Base-by-base conservation (phyloP, 2,888 invertebrate species). In the Heterodera filipjevi region DNA sequence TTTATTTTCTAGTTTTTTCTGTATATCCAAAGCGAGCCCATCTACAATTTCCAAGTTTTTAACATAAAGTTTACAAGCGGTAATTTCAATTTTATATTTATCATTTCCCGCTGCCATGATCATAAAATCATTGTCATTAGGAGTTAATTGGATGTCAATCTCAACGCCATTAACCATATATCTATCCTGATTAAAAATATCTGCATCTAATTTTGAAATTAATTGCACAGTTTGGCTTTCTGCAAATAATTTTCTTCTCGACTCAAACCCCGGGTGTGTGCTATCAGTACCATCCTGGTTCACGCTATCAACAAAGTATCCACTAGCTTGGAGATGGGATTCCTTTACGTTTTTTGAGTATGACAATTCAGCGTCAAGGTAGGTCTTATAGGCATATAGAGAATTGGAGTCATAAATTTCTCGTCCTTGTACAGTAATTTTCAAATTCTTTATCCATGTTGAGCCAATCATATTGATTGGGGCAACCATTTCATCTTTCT, bases 1-100 rank as follows among this genome's bases (percentile, higher is more conserved):
- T 1, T 12, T n/a, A 10, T 6, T 22, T 30, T 71, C 71, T 3
- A 71, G 30, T 30, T 71, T 71, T 46, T 71, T 71, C n/a, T n/a
- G 22, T n/a, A 71, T 71, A n/a, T 71, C 71, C 10, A 71, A 27
- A 8, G 71, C 71, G 10, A 71, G 71, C n/a, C 71, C 30, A 12
- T 71, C 71, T 10, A 71, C 30, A 6, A 71, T n/a, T 30, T 71
- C 71, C 2, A 30, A 12, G 10, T 22, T 71, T 10, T 71, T 71
- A 1, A 53, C 53, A 53, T 53, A 53, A 19, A 53, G 19, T 53
- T 53, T 53, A 22, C 53, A 53, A 22, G 22, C 22, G 53, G 22
- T 53, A 16, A 53, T 22, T 22, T 53, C 53, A 19, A 53, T 16
- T 16, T 22, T 16, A 22, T 53, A 53, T 53, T 53, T 53, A 22